These are phyloP conservation scores for Drosophila pectinifera DNA, from an alignment of 1,140 invertebrate species.

Conservation along the genomic window DNA sequence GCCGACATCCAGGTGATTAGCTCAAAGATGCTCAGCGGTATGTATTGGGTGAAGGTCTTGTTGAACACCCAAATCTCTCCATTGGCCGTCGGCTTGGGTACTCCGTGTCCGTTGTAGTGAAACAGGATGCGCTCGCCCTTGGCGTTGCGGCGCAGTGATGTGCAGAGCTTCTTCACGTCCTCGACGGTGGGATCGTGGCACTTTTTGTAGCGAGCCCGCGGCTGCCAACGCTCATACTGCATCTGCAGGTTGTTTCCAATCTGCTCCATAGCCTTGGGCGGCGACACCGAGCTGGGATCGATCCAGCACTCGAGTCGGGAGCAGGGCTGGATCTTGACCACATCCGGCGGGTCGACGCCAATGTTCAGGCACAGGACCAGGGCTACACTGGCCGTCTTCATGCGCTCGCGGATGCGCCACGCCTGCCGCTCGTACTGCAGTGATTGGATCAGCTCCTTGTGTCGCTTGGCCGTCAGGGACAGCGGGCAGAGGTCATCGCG, in stretches of 20 bases:
- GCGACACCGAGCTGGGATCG: constrained; percentile 93
- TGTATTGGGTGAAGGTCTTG: constrained; percentile 99
- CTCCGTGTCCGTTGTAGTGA: constrained; percentile 99
- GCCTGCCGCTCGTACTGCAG: constrained; percentile 49
- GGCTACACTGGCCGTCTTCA: constrained; percentile 99
- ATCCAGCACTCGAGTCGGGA: constrained; percentile 99
- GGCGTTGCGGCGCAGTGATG: constrained; percentile 97
- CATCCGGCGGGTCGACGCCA: constrained; percentile 99
- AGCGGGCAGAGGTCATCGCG: constrained; percentile 55
- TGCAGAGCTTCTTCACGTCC: constrained; percentile 98
- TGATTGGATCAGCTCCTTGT: constrained; percentile 66
- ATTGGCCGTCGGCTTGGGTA: constrained; percentile 98
- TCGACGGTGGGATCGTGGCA: constrained; percentile 98
- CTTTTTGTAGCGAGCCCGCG: constrained; percentile 97
- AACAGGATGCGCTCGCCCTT: constrained; percentile 99
- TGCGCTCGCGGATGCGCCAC: constrained; percentile 86
- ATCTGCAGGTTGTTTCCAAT: constrained; percentile 97
- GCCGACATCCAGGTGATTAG: constrained; percentile 99
- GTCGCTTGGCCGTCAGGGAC: constrained; percentile 75
- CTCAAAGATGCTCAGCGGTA: constrained; percentile 99
- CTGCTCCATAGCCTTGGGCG: constrained; percentile 96
- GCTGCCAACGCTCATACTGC: constrained; percentile 99
- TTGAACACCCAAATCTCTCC: constrained; percentile 99
- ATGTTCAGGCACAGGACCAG: constrained; percentile 99
- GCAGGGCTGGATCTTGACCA: constrained; percentile 98